Conservation (phyloP, 35 echinoderm and acorn worm species). For the Heliocidaris tuberculata region DNA sequence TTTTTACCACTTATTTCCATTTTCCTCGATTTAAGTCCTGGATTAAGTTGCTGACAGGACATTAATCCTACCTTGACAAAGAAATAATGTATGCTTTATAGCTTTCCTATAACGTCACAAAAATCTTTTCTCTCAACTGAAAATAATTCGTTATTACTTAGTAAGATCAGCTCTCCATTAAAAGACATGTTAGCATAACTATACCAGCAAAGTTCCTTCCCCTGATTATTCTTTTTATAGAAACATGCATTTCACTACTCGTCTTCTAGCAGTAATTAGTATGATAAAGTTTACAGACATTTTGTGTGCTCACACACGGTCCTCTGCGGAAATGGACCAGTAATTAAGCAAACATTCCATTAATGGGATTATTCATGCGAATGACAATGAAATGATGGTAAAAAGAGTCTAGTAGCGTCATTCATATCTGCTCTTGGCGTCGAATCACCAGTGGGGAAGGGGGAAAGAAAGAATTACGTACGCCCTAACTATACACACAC, state of each 20-base stretch:
- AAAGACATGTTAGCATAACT: not conserved
- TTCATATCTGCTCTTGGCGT: not conserved
- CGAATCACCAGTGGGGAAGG: not conserved
- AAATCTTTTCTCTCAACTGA: not conserved
- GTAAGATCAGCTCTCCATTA: not conserved
- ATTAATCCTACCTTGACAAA: no score
- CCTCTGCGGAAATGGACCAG: not conserved
- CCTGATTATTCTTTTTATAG: not conserved
- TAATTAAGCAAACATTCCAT: constrained; percentile 30
- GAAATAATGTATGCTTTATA: no score
- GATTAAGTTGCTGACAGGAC: no score
- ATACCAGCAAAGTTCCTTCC: not conserved
- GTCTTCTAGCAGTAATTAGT: not conserved
- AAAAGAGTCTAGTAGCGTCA: not conserved
- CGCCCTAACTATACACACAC: not conserved
- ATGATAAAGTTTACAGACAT: not conserved
- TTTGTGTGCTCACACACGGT: not conserved
- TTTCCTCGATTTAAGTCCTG: no score
- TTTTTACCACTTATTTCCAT: no score
- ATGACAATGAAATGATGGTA: not conserved
- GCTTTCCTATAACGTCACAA: not conserved
- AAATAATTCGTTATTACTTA: not conserved
- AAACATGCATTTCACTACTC: not conserved
- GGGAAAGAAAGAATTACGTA: not conserved
- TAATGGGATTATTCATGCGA: not conserved